Evolutionary conservation across 2,888 invertebrate genomes (phyloP).

Genomic region (Eledone cirrhosa): DNA sequence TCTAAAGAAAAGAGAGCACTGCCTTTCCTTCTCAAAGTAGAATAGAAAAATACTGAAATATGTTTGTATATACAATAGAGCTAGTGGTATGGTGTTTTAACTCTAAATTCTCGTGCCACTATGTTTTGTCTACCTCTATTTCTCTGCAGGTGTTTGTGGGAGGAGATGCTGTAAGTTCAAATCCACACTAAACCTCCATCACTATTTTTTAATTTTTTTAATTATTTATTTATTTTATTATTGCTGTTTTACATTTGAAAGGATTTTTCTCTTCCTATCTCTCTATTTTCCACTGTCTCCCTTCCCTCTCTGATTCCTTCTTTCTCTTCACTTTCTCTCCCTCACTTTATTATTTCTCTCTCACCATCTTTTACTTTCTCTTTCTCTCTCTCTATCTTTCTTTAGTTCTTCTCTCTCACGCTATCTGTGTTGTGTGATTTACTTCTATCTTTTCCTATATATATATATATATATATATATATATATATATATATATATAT

Average conservation of each 20-base stretch:
- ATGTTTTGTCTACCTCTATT: background rate
- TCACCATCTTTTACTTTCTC: no score
- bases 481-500: no score
- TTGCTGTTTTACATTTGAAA: background rate
- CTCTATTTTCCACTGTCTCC: background rate
- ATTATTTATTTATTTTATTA: background rate
- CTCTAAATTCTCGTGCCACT: background rate
- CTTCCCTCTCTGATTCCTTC: background rate
- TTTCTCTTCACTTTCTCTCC: background rate
- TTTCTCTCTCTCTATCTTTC: no score
- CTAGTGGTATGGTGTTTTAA: no score
- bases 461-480: no score
- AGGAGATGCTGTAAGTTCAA: constrained; percentile 23
- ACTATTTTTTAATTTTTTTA: background rate
- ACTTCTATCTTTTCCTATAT: no score
- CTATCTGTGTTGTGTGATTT: no score
- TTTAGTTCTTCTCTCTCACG: no score
- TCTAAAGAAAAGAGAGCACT: no score
- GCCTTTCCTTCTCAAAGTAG: no score
- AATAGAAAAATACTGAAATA: no score
- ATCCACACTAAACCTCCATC: constrained; percentile 11
- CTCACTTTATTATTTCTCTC: background rate
- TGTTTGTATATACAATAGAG: no score
- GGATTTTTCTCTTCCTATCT: background rate
- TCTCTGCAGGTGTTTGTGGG: constrained; percentile 15